Evolutionary conservation across 2,113 vertebrate species (phyloP).

Genomic region (Craseonycteris thonglongyai): DNA sequence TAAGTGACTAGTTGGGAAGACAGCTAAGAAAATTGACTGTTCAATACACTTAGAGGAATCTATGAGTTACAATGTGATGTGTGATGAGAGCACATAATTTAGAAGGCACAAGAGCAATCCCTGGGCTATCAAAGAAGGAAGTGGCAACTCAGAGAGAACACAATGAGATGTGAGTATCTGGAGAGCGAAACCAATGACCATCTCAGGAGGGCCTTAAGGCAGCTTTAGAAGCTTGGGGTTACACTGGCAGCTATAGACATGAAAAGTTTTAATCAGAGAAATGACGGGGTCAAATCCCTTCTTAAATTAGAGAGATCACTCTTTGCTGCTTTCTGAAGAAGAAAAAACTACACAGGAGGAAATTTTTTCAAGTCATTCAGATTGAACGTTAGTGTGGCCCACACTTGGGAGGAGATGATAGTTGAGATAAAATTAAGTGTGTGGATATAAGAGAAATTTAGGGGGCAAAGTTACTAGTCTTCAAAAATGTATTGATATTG

Average conservation of each 20-base stretch:
- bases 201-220: background rate
- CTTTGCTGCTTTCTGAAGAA: background rate
- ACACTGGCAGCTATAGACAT: background rate
- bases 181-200: fast-evolving
- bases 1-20: background rate
- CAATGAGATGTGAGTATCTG: fast-evolving
- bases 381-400: background rate
- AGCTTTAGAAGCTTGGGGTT: background rate
- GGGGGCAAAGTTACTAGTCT: background rate
- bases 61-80: background rate
- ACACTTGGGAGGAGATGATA: background rate
- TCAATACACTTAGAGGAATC: background rate
- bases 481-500: background rate
- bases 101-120: background rate
- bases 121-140: background rate
- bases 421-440: background rate
- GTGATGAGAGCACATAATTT: background rate
- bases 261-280: background rate
- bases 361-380: background rate
- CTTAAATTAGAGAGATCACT: background rate
- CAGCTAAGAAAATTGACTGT: background rate
- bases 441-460: background rate
- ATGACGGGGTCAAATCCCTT: background rate
- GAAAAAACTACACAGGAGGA: too few relatives aligned
- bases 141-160: too few relatives aligned